These are phyloP conservation scores for Notothenia coriiceps DNA, from an alignment of 2,113 vertebrate species.

Conservation along the genomic window DNA sequence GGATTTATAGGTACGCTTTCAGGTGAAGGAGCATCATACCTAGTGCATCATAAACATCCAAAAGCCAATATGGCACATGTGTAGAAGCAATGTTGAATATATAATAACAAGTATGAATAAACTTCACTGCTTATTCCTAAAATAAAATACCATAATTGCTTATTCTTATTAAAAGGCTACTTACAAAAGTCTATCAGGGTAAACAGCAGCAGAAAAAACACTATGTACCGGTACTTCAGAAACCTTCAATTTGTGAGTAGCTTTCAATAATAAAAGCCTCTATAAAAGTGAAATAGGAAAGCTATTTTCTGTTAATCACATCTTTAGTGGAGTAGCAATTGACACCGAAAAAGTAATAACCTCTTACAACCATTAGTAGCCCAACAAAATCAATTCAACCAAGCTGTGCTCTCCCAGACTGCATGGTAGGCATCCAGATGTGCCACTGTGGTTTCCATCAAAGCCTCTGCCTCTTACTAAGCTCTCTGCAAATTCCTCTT, in stretches of 20 bases:
- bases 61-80: neutral
- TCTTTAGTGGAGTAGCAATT: neutral
- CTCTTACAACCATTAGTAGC: neutral
- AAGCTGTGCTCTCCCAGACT: slow-evolving; percentile 16
- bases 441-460: slow-evolving; percentile 13
- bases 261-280: neutral
- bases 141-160: neutral
- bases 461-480: neutral
- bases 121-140: no score
- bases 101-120: neutral
- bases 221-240: neutral
- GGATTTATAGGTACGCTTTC: neutral
- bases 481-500: neutral
- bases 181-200: neutral
- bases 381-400: neutral
- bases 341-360: neutral
- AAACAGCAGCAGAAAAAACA: neutral
- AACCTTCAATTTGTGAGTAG: neutral
- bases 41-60: neutral
- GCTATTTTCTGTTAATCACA: neutral
- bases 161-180: no score
- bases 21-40: no score
- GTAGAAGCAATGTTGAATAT: neutral
- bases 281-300: neutral
- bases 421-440: slow-evolving; percentile 15